Evolutionary conservation across 2,888 invertebrate genomes (phyloP), one percentile per base, ranked within the genome.

Genomic region (Parascotia fuliginaria): DNA sequence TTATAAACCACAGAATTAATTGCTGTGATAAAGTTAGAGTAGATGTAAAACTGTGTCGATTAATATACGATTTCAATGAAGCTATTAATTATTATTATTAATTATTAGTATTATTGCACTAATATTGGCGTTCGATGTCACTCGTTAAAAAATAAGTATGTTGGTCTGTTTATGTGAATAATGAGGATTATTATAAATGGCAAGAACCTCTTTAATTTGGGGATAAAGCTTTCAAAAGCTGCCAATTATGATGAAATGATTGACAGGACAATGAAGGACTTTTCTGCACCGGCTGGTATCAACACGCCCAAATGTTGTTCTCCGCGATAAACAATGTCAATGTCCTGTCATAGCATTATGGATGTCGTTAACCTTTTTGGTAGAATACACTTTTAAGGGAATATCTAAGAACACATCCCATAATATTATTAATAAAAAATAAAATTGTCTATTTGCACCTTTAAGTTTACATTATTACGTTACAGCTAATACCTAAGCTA

Each of bases 221-320:
- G 29, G 27, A 14, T 54, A 53, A 57, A 44, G 32, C 42, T 49
- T n/a, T 53, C 34, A 47, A 57, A 55, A 52, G 42, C 42, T 55
- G 42, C 46, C 38, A 48, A 49, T 56, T 63, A 66, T 65, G 71
- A 70, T 40, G 49, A 53, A 47, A 56, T 81, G 82, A 83, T 73
- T 81, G 83, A 80, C 83, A 77, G 63, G 45, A 87, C 87, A 87
- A 88, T 87, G 61, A 58, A 49, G 52, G 49, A 75, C 65, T 61
- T 71, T 70, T 71, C 52, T 64, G 51, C 55, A 71, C 70, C 54
- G 57, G 63, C 51, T 59, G 49, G 53, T 39, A 70, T 67, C 65
- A 55, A 43, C 63, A 77, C 78, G 74, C 77, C 73, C 63, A 67
- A 61, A 51, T 49, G 54, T 60, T 68, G 61, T 58, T 61, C 52